Percentiles rank a stretch among this genome's conserved stretches.
Conservation (phyloP, 2,113 vertebrate species). For the Lichenostomus cassidix region DNA sequence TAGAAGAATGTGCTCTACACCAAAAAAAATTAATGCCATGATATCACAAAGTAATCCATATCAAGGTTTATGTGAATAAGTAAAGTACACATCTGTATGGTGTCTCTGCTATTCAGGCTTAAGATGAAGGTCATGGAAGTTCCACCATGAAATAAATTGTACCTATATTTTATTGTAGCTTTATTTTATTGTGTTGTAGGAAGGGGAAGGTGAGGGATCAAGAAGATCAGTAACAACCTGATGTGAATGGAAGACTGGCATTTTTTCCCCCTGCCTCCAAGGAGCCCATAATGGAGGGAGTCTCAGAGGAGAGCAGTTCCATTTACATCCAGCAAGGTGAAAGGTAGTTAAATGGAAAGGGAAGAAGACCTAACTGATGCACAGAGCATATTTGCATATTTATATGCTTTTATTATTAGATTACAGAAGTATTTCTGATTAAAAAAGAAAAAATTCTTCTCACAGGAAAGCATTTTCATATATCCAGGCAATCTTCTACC, state of each 20-base stretch:
- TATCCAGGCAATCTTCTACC: not conserved
- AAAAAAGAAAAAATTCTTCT: not conserved
- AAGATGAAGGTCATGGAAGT: not conserved
- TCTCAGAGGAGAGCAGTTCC: not conserved
- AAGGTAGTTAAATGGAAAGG: not conserved
- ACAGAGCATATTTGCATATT: not conserved
- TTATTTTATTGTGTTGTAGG: not conserved
- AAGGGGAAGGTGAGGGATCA: not conserved
- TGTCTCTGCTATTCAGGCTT: not conserved
- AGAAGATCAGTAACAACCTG: not conserved
- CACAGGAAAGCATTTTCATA: not conserved
- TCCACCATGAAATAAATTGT: not conserved
- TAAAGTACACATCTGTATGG: not conserved
- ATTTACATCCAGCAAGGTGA: not conserved
- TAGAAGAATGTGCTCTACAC: not conserved
- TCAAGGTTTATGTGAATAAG: not conserved
- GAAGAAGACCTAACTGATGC: not conserved
- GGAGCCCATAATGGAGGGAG: not conserved
- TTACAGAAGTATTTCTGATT: not conserved
- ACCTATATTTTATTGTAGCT: not conserved
- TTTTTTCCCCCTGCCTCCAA: not conserved
- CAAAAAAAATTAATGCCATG: rapidly evolving
- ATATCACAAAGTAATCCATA: not conserved
- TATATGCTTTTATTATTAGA: not conserved
- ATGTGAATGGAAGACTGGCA: not conserved